Conservation (phyloP, 2,113 vertebrate species). For the Cephalopterus ornatus region DNA sequence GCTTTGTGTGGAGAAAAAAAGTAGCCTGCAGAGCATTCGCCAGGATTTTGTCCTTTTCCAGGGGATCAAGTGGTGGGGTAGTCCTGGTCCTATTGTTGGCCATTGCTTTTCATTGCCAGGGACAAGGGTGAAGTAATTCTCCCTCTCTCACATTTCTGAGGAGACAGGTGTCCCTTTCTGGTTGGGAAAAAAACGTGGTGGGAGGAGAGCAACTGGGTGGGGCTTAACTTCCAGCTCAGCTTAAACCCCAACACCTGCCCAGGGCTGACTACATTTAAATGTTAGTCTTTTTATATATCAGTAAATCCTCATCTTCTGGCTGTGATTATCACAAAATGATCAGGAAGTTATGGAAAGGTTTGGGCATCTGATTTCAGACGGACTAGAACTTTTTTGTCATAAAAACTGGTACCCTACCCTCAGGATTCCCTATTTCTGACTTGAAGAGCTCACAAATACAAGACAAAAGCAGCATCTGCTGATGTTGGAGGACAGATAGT, state of each 20-base stretch:
- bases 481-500: not conserved
- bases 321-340: not conserved
- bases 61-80: not conserved
- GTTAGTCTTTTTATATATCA: not conserved
- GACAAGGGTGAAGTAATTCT: fast-evolving
- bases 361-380: not conserved
- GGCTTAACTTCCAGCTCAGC: not conserved
- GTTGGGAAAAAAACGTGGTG: fast-evolving
- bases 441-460: not conserved
- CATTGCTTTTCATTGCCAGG: not conserved
- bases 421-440: not conserved
- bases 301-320: not conserved
- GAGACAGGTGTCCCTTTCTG: not conserved
- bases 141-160: no score
- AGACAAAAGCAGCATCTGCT: not conserved
- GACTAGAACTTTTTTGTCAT: not conserved
- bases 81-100: no score
- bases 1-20: not conserved
- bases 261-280: not conserved
- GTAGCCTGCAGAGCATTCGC: fast-evolving
- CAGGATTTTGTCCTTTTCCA: not conserved
- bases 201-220: not conserved
- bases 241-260: not conserved
- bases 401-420: not conserved
- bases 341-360: not conserved